A percentile compares a stretch with the other conserved stretches of the same genome.
Conservation (phyloP, 1,140 invertebrate genomes). For the Rhopalosiphum maidis region DNA sequence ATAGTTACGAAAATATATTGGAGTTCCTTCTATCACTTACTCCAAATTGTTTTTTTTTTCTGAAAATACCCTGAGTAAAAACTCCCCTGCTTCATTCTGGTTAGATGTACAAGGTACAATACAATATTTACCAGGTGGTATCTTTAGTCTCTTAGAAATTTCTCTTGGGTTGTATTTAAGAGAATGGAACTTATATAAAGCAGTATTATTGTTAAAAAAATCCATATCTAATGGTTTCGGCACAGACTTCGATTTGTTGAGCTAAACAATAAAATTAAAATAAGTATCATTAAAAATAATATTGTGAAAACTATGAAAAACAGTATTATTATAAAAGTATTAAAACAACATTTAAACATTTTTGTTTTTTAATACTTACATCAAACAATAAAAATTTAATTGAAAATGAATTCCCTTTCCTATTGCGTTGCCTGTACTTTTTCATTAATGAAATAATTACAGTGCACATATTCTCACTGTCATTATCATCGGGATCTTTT, state of each 20-base stretch:
- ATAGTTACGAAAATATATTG: not conserved
- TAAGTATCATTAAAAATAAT: not conserved
- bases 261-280: constrained; percentile 63
- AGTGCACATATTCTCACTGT: constrained; percentile 89
- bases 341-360: not conserved
- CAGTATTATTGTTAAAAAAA: constrained; percentile 96
- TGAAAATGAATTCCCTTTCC: constrained; percentile 89
- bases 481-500: constrained; percentile 87
- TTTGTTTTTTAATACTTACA: constrained; percentile 66
- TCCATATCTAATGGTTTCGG: constrained; percentile 84
- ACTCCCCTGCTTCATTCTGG: constrained; percentile 94
- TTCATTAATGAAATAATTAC: constrained; percentile 94
- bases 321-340: not conserved
- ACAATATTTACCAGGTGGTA: constrained; percentile 92
- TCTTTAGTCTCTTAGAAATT: constrained; percentile 89
- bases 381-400: constrained; percentile 94
- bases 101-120: constrained; percentile 98
- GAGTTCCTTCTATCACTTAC: constrained; percentile 67
- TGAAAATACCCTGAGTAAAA: constrained; percentile 93
- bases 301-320: not conserved
- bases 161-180: constrained; percentile 88
- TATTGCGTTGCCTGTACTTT: constrained; percentile 89
- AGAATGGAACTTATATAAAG: constrained; percentile 88
- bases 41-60: constrained; percentile 89
- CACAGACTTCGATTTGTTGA: constrained; percentile 76